phyloP scores from a whole-genome alignment of 2,888 invertebrate species.

The Sclerodermus sp. region DNA sequence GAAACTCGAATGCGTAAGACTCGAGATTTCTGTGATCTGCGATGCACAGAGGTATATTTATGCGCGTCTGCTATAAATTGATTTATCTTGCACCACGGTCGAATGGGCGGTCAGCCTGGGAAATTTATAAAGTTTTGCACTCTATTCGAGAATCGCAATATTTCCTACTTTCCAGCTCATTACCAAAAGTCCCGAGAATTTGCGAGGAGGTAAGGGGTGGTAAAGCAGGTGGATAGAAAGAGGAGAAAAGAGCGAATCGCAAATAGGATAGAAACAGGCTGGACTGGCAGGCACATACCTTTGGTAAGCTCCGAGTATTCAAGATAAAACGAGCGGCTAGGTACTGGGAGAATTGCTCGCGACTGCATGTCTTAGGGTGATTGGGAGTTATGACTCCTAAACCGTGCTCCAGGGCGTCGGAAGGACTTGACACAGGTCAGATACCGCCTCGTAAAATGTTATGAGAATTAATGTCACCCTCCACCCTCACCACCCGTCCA shows the following conservation, averaged over 20 bases:
- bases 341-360: conserved; percentile 42
- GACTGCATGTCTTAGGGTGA: conserved; percentile 56
- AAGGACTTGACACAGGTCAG: conserved; percentile 56
- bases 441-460: conserved; percentile 57
- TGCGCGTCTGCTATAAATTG: too few species aligned
- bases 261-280: neutral
- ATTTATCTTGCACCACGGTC: too few species aligned
- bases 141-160: neutral
- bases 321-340: conserved; percentile 13
- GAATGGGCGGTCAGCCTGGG: too few species aligned
- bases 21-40: too few species aligned
- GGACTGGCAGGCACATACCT: conserved; percentile 6
- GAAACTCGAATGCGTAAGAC: too few species aligned
- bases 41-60: too few species aligned
- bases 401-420: conserved; percentile 49
- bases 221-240: neutral
- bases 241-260: conserved; percentile 4
- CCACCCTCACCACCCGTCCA: conserved; percentile 24
- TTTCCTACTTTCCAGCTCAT: conserved; percentile 2
- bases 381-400: conserved; percentile 57
- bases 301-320: conserved; percentile 11
- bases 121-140: too few species aligned
- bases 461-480: conserved; percentile 56
- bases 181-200: conserved; percentile 9
- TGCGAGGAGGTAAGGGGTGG: neutral